phyloP scores from a whole-genome alignment of 2,888 invertebrate genomes.

The Hirtodrosophila histrioides region DNA sequence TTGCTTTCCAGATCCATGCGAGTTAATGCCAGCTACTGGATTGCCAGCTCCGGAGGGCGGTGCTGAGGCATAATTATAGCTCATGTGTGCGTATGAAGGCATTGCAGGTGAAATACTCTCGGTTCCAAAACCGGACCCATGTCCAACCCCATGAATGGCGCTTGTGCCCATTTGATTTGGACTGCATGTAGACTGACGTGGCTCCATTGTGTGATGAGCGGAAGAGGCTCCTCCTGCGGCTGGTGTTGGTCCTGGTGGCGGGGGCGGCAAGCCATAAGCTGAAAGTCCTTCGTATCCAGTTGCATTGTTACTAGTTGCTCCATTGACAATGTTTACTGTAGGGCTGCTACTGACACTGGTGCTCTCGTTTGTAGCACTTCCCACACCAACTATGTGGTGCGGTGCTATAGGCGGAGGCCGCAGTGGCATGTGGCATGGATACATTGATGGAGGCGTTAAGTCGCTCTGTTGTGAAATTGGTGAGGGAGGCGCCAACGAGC shows the following conservation, averaged over 20 bases:
- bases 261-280: conserved; percentile 76
- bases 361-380: conserved; percentile 23
- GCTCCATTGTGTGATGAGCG: conserved; percentile 47
- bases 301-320: conserved; percentile 26
- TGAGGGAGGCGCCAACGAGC: conserved; percentile 79
- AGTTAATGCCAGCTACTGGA: conserved; percentile 4
- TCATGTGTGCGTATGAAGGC: conserved; percentile 73
- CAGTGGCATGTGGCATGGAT: conserved; percentile 83
- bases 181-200: conserved; percentile 87
- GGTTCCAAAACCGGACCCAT: conserved; percentile 40
- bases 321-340: conserved; percentile 22
- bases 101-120: conserved; percentile 51
- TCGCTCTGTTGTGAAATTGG: conserved; percentile 82
- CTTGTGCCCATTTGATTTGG: conserved; percentile 85
- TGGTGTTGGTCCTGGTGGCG: conserved; percentile 53
- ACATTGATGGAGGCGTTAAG: conserved; percentile 82
- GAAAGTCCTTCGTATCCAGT: conserved; percentile 72
- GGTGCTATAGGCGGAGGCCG: conserved; percentile 77
- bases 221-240: conserved; percentile 7
- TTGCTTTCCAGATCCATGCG: conserved; percentile 75
- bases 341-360: conserved; percentile 25
- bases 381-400: conserved; percentile 55
- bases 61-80: conserved; percentile 77
- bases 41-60: conserved; percentile 35
- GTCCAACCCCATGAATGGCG: conserved; percentile 4